Base-by-base conservation (phyloP, 53 echinoderm and acorn worm genomes). In the Crossaster papposus region DNA sequence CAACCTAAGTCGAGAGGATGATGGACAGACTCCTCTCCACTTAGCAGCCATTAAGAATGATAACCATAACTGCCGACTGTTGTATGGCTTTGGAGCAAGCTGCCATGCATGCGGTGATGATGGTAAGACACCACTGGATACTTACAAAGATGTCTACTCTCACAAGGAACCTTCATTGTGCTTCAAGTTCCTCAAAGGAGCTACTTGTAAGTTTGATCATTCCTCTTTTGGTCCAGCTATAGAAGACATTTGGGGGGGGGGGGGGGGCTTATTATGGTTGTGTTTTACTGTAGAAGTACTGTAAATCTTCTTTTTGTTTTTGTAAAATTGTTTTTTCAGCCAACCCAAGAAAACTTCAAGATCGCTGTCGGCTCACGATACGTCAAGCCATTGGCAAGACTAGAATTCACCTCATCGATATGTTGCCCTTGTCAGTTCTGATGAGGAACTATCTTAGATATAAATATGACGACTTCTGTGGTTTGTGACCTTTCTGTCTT, bases 11-110 rank as follows among this genome's bases (percentile, higher is more conserved):
- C 88, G 95, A 79, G 88, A 90, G n/a, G 95, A 95, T 32, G 95
- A 95, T 51, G 94, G 92, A 12, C 95, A 95, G 81, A 94, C 95
- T 7, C 93, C 95, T 17, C 77, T 95, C 34, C 95, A 95, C 79
- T 88, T 95, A 29, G 89, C 95, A 6, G 95, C 94, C 17, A 71
- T 95, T 89, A 92, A 92, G 80, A 89, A 94, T 50, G 94, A 94
- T 78, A 54, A 65, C 3, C 89, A 83, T 14, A 89, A 82, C 81
- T 95, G 95, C 77, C 53, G 80, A 29, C 72, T 95, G 75, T 91
- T 95, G 2, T 95, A 90, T 36, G 79, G 62, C 29, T 95, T 94
- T 89, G 95, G 95, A 30, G 95, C 95, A 30, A 79, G 89, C 84
- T 89, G 90, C 51, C 81, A 92, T 65, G 90, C 88, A 4, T 65